phyloP scores from a whole-genome alignment of 2,888 invertebrate species.

The Agapostemon virescens region DNA sequence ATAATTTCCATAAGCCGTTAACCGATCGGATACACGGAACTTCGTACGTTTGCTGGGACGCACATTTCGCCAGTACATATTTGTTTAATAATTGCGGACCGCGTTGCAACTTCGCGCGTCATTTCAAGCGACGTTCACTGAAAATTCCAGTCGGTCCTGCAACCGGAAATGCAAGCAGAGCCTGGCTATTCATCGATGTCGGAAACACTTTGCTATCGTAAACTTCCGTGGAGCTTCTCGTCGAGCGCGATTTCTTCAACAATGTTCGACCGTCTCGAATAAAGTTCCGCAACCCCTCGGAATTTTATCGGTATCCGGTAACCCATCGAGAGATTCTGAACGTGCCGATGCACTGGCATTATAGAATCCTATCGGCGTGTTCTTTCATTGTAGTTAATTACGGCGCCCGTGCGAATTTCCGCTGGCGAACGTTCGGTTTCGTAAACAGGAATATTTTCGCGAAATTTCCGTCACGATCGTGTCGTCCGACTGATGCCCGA shows the following conservation, averaged over 20 bases:
- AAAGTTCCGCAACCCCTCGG: conserved; percentile 6
- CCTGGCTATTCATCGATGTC: background rate
- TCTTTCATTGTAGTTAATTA: background rate
- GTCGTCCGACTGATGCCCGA: fast-evolving
- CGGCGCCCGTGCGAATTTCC: background rate
- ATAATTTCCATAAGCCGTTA: background rate
- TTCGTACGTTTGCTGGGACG: background rate
- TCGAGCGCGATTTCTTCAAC: background rate
- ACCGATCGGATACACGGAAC: background rate
- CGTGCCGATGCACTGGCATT: conserved; percentile 4
- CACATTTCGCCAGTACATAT: background rate
- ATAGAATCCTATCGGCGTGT: conserved; percentile 5
- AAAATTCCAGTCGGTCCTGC: background rate
- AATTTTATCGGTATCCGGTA: background rate
- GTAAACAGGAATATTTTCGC: background rate
- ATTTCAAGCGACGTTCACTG: background rate
- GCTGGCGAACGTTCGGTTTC: too few relatives aligned
- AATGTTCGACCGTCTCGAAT: conserved; percentile 1
- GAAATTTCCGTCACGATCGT: background rate
- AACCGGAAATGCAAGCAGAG: background rate
- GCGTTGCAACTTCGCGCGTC: background rate
- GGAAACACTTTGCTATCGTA: background rate
- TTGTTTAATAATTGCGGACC: background rate
- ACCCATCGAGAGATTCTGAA: background rate
- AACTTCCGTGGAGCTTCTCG: background rate